Base-by-base conservation (phyloP, 2,797 vertebrate genomes). In the Eremophila alpestris region DNA sequence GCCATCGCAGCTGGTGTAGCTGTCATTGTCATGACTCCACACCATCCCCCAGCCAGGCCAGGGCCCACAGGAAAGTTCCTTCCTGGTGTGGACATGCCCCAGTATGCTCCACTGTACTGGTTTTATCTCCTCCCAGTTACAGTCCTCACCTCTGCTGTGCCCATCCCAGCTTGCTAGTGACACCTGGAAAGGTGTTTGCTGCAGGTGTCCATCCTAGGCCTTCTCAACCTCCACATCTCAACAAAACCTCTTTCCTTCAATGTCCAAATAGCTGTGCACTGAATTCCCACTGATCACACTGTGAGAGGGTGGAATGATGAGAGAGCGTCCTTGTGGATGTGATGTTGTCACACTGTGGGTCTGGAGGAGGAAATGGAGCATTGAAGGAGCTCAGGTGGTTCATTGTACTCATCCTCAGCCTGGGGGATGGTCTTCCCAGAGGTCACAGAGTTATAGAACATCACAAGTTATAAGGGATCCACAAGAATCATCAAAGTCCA, bases 191-290 rank as follows among this genome's bases (percentile, higher is more conserved):
- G 30, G 26, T 67, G 34, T 64, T 60, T 45, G 49, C 62, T 77
- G 56, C n/a, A 34, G 13, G 4, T 15, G 17, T 55, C 45, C 21
- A 14, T 70, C 29, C 19, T 4, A 4, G 12, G 36, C 13, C 27
- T 36, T 49, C 7, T 48, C 24, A 54, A 11, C 7, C 22, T 69
- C 19, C 21, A 10, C 0, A 3, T 29, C 41, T 62, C 40, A 32
- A 45, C 16, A 17, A 26, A 78, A 62, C 17, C 29, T 70, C 21
- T 67, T 15, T 24, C 2, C 12, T 51, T 64, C 10, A 13, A 2
- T 4, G 10, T 48, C 10, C 10, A 0, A 19, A 2, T 8, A 9
- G 20, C 36, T 34, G 49, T 56, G 11, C 3, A 2, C 1, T 69
- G 52, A 63, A 15, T 55, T 48, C 8, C 55, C 26, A 21, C 36